These are phyloP conservation scores for Morone chrysops DNA, from an alignment of 2,113 vertebrate species.

Conservation along the genomic window DNA sequence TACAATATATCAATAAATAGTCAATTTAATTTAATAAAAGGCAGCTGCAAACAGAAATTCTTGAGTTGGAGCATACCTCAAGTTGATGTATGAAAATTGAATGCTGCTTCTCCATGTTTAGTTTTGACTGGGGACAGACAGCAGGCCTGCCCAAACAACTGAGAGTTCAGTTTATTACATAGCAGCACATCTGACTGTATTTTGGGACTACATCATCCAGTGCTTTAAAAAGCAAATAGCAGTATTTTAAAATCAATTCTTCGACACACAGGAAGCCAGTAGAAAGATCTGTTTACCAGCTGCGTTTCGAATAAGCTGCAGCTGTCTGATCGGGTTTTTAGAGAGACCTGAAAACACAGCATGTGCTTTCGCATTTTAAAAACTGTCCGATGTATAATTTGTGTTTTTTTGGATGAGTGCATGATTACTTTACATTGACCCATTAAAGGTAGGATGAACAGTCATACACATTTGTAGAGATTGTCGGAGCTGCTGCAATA, in stretches of 20 bases:
- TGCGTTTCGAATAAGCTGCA: neutral
- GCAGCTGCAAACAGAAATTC: neutral
- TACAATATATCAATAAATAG: neutral
- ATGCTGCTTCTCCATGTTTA: constrained; percentile 5
- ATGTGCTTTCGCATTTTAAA: constrained; percentile 10
- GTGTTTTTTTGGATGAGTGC: constrained; percentile 6
- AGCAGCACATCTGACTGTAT: neutral
- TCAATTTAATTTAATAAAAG: neutral
- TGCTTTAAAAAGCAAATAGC: constrained; percentile 8
- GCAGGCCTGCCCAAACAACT: neutral
- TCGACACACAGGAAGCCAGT: constrained; percentile 19
- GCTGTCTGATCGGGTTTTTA: constrained; percentile 28
- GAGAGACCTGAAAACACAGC: neutral
- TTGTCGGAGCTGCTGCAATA: constrained; percentile 12
- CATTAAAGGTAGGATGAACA: constrained; percentile 22
- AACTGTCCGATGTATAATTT: neutral
- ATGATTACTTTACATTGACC: neutral
- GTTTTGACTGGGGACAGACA: constrained; percentile 11
- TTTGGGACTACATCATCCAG: constrained; percentile 22
- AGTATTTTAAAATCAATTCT: constrained; percentile 34
- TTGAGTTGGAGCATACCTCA: neutral
- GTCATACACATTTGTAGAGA: constrained; percentile 1
- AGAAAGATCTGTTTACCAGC: constrained; percentile 10
- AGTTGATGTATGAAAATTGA: constrained; percentile 6
- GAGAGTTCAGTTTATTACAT: constrained; percentile 1